phyloP scores from a whole-genome alignment of 2,113 vertebrate species.

The Burhinus oedicnemus region DNA sequence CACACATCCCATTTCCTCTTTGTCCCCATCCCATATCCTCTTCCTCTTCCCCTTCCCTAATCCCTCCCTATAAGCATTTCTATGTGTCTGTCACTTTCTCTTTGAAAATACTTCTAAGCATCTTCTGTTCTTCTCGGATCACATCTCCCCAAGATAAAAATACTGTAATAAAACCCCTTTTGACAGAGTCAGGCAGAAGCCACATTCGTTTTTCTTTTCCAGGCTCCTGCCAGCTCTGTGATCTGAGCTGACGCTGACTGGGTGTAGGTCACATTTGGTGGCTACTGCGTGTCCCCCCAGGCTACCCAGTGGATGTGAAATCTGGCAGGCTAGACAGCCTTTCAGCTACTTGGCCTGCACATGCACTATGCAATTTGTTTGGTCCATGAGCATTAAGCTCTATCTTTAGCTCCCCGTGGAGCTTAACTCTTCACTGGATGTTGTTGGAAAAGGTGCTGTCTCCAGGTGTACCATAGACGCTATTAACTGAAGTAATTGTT shows the following conservation, averaged over 20 bases:
- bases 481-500: background rate
- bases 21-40: background rate
- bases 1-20: background rate
- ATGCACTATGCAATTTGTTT: background rate
- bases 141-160: background rate
- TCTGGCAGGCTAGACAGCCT: constrained; percentile 11
- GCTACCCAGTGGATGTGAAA: background rate
- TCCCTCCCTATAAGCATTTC: background rate
- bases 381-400: background rate
- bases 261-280: background rate
- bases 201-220: background rate
- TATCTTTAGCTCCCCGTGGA: background rate
- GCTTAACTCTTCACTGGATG: background rate
- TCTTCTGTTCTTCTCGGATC: background rate
- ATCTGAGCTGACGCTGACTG: background rate
- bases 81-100: background rate
- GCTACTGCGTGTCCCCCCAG: background rate
- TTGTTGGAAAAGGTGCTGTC: background rate
- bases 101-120: background rate
- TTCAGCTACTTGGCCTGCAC: background rate
- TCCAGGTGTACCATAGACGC: background rate
- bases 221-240: background rate
- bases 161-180: background rate
- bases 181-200: background rate
- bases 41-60: background rate